Conservation (phyloP, 2,888 invertebrate species). For the Euplexia lucipara region DNA sequence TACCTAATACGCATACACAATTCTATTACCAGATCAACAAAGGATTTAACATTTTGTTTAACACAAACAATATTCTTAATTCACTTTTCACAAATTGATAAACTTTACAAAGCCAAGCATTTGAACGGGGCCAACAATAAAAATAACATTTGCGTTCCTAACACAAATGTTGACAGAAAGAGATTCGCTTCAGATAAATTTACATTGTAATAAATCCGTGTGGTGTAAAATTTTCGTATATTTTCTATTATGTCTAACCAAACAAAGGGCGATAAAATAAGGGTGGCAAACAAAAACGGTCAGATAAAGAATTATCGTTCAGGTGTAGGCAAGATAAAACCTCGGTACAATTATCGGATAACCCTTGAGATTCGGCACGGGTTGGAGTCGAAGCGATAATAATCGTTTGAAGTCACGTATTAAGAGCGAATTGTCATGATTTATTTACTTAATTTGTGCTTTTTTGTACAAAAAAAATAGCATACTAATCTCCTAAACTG, state of each 20-base stretch:
- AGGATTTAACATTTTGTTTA: conserved; percentile 19
- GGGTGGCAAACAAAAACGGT: conserved; percentile 53
- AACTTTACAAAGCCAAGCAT: conserved; percentile 46
- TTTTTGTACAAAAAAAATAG: conserved; percentile 14
- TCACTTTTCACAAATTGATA: conserved; percentile 52
- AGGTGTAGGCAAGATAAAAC: conserved; percentile 46
- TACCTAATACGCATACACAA: conserved; percentile 6
- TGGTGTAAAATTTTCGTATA: conserved; percentile 63
- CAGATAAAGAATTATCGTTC: conserved; percentile 60
- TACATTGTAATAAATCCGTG: conserved; percentile 65
- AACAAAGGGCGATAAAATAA: conserved; percentile 61
- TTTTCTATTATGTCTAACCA: conserved; percentile 64
- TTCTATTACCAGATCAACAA: conserved; percentile 2
- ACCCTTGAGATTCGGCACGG: conserved; percentile 49
- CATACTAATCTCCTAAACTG: not conserved
- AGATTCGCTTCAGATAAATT: conserved; percentile 66
- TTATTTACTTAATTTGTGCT: conserved; percentile 1
- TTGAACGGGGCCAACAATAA: conserved; percentile 34
- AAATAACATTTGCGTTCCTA: conserved; percentile 55
- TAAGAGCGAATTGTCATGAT: not conserved
- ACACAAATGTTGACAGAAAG: conserved; percentile 64
- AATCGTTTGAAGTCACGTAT: conserved; percentile 47
- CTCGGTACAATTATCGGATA: conserved; percentile 51
- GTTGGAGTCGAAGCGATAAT: conserved; percentile 29
- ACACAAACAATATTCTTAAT: conserved; percentile 48